Conservation (phyloP, 2,113 vertebrate species). For the Dascyllus trimaculatus region DNA sequence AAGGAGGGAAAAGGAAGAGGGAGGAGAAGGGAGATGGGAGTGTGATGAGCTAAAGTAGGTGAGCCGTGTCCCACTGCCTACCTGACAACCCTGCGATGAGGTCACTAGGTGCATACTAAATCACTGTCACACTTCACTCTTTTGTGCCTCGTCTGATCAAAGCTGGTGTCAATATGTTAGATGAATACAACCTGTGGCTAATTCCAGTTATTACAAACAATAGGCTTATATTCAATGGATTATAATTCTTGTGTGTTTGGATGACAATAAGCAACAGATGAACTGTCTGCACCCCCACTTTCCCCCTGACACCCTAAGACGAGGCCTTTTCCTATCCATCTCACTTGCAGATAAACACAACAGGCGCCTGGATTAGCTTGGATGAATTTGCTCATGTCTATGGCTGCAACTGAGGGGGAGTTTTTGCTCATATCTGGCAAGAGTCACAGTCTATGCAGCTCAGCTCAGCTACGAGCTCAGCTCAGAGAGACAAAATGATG, state of each 20-base stretch:
- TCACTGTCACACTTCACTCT: constrained; percentile 48
- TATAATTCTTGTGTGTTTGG: background rate
- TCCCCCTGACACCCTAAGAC: constrained; percentile 4
- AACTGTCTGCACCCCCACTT: constrained; percentile 33
- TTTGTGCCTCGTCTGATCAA: constrained; percentile 26
- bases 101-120: constrained; percentile 70
- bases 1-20: constrained; percentile 26
- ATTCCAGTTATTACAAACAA: constrained; percentile 40
- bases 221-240: background rate
- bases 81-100: constrained; percentile 69
- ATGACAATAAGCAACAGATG: constrained; percentile 41
- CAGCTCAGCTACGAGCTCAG: constrained; percentile 34
- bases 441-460: constrained; percentile 38
- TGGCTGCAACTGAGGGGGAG: constrained; percentile 39
- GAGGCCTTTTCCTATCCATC: constrained; percentile 29
- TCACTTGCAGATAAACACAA: constrained; percentile 59
- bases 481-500: constrained; percentile 60
- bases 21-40: constrained; percentile 10
- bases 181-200: constrained; percentile 53
- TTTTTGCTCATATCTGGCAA: constrained; percentile 62
- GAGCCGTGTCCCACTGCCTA: constrained; percentile 71
- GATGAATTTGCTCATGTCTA: constrained; percentile 61
- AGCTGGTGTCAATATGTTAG: constrained; percentile 21
- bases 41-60: constrained; percentile 72
- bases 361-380: constrained; percentile 50